Percentiles rank a stretch among this genome's conserved stretches.
phyloP scores from a whole-genome alignment of 2,888 invertebrate species.

The Clivina fossor region DNA sequence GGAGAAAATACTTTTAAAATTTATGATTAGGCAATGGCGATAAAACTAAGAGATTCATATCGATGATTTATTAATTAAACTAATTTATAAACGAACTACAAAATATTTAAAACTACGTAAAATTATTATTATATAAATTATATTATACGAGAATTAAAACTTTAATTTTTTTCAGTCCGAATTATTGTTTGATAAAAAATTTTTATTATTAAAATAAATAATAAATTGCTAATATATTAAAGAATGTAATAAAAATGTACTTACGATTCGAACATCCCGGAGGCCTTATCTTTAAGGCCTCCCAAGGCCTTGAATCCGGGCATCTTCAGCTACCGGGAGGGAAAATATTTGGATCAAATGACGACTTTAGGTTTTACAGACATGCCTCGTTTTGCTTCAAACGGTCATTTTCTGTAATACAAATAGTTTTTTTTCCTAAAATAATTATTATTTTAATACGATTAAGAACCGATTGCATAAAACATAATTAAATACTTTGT shows the following conservation, averaged over 20 bases:
- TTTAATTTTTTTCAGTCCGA: not conserved
- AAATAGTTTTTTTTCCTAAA: too few relatives aligned
- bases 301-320: slow-evolving; percentile 46
- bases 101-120: too few relatives aligned
- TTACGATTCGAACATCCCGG: slow-evolving; percentile 36
- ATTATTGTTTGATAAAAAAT: not conserved
- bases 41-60: too few relatives aligned
- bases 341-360: slow-evolving; percentile 52
- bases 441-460: too few relatives aligned
- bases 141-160: too few relatives aligned
- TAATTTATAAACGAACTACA: too few relatives aligned
- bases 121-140: too few relatives aligned
- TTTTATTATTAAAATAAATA: not conserved
- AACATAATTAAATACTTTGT: too few relatives aligned
- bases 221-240: not conserved
- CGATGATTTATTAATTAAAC: too few relatives aligned
- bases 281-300: slow-evolving; percentile 40
- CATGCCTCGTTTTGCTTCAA: slow-evolving; percentile 38
- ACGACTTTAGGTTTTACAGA: slow-evolving; percentile 53
- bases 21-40: too few relatives aligned
- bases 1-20: too few relatives aligned
- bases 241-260: slow-evolving; percentile 6
- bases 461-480: too few relatives aligned
- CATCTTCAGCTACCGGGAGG: slow-evolving; percentile 50
- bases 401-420: slow-evolving; percentile 6